Base-by-base conservation (phyloP, 2,113 vertebrate genomes). In the Clinocottus analis region DNA sequence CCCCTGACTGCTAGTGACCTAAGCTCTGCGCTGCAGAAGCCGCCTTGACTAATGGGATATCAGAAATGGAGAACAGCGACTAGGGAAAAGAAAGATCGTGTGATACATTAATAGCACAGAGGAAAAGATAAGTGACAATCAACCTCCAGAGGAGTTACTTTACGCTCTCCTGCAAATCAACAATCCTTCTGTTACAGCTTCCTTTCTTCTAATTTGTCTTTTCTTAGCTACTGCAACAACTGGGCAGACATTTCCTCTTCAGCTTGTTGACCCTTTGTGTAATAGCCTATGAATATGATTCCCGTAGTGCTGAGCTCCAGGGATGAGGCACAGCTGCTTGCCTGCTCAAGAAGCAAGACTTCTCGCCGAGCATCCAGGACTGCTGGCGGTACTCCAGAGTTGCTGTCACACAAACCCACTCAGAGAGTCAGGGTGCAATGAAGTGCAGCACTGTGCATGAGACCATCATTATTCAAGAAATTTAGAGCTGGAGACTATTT, bases 31-130 rank as follows among this genome's bases (percentile, higher is more conserved):
- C 71, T 88, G 21, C 74, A 69, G 82, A 86, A 70, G 73, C 62
- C 47, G 65, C 75, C 72, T 62, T 47, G 70, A 69, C 88, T 90
- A 91, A 93, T 89, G 86, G 76, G 47, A 82, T 73, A 85, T 87
- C 82, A 78, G 78, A 78, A 43, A 87, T 51, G 58, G 63, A 71
- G 76, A 82, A 73, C 55, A 62, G 19, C 5, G 0, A 70, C 3
- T 63, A 56, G 25, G 43, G 25, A 58, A 67, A 43, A 39, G 2
- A 65, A 65, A 29, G 11, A 51, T 25, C n/a, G 45, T n/a, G 31
- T 41, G 61, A 60, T 31, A 27, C 75, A 79, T 41, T 47, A 72
- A 53, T 29, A 61, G n/a, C 17, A 59, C 49, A 58, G 35, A 65
- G 10, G 61, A 37, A 69, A 41, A 62, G 11, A 70, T 43, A 21